These are phyloP conservation scores for Sterna hirundo DNA, from an alignment of 2,113 vertebrate genomes.

Conservation along the genomic window DNA sequence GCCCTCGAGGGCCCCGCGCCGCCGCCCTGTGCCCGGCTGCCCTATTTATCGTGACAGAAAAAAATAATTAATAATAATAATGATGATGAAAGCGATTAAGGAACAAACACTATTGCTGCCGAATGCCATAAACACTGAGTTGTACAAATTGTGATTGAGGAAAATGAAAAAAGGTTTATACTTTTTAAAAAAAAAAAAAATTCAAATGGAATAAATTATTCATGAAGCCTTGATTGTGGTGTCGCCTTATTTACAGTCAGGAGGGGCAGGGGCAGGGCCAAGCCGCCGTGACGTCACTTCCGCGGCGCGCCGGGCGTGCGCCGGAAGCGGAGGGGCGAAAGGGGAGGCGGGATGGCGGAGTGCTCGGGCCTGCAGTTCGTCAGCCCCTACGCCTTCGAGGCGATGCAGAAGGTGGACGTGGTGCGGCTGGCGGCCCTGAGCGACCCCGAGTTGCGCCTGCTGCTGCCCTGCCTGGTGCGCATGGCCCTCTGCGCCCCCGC, in stretches of 20 bases:
- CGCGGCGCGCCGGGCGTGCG: not conserved
- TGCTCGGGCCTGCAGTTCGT: slow-evolving; percentile 89
- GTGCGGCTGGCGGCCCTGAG: slow-evolving; percentile 88
- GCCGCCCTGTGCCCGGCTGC: not conserved
- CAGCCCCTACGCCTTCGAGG: slow-evolving; percentile 93
- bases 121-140: slow-evolving; percentile 79
- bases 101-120: slow-evolving; percentile 78
- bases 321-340: not conserved
- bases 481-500: slow-evolving; percentile 98
- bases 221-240: slow-evolving; percentile 71
- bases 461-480: slow-evolving; percentile 94
- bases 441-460: slow-evolving; percentile 90
- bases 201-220: slow-evolving; percentile 82
- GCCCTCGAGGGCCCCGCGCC: not conserved
- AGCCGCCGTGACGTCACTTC: not conserved
- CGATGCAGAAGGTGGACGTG: slow-evolving; percentile 98
- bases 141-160: slow-evolving; percentile 82
- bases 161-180: slow-evolving; percentile 75
- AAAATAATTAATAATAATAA: not conserved
- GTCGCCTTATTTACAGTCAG: not conserved
- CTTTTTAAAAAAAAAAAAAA: slow-evolving; percentile 70
- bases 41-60: slow-evolving; percentile 35
- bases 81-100: slow-evolving; percentile 12
- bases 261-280: not conserved
- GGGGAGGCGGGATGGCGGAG: slow-evolving; percentile 78